Evolutionary conservation across 2,113 vertebrate species (phyloP), one percentile per base, ranked within the genome.

Genomic region (Oncorhynchus keta): DNA sequence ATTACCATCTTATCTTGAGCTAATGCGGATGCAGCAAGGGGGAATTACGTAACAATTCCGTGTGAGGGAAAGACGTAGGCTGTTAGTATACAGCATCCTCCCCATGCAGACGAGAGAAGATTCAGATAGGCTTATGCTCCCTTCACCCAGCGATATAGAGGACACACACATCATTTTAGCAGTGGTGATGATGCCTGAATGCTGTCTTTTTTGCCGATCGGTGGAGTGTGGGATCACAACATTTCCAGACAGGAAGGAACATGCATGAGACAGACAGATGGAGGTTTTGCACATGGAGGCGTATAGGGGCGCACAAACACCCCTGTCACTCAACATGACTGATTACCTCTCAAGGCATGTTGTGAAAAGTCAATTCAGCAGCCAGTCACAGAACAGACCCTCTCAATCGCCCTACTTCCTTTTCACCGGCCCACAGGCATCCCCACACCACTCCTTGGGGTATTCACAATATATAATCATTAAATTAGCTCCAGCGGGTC

Each of bases 261-360:
- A 84, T 69, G 76, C 61, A 22, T 49, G 51, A 90, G 74, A 81
- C 79, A 85, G 82, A 83, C 83, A 76, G 81, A 79, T 77, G 72
- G 80, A 12, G 39, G 39, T 45, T 9, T 2, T 45, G 39, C 39
- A 45, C 39, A 12, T 45, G 9, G 39, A 83, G 83, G 83, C 83
- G 75, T 35, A 48, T n/a, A 20, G 30, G 7, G 28, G 87, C 86
- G 81, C 84, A 89, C 88, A 89, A 92, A 87, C 88, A 76, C 48
- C 65, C 74, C 88, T 89, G 90, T 87, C 90, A 90, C 86, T 92
- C 90, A 91, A 87, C 88, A 93, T 94, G 91, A 93, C 78, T 89
- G 90, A 93, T 94, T 87, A 88, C 88, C 85, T 90, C 77, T 28
- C 83, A 73, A 76, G 81, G 76, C 79, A 68, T 85, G 88, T 83